A percentile compares a stretch with the other conserved stretches of the same genome.
phyloP scores from a whole-genome alignment of 2,113 vertebrate genomes.

The Chaetodon auriga region DNA sequence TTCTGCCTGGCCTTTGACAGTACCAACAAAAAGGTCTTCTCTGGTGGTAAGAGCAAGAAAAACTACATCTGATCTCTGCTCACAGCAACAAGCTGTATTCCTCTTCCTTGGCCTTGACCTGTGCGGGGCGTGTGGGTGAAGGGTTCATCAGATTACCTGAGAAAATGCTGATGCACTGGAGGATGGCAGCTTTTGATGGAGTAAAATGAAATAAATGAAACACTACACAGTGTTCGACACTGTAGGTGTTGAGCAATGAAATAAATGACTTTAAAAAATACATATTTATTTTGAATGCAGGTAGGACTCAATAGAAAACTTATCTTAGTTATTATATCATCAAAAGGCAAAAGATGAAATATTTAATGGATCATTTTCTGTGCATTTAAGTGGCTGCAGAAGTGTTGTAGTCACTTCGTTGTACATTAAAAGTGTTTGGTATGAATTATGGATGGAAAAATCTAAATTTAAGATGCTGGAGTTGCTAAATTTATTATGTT shows the following conservation, averaged over 20 bases:
- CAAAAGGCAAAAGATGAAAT: not conserved
- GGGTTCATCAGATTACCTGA: not conserved
- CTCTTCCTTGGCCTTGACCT: not conserved
- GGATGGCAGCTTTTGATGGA: too few species aligned
- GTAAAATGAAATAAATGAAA: not conserved
- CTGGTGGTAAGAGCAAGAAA: slow-evolving; percentile 89
- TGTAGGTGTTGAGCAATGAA: too few species aligned
- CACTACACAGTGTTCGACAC: too few species aligned
- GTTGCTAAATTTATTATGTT: not conserved
- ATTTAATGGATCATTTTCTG: not conserved
- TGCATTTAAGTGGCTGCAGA: not conserved
- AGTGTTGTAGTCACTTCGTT: not conserved
- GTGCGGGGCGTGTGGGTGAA: not conserved
- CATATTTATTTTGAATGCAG: not conserved
- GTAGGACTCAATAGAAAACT: not conserved
- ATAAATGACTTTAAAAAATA: not conserved
- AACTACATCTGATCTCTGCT: not conserved
- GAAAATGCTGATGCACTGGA: not conserved
- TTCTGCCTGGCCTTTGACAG: slow-evolving; percentile 99
- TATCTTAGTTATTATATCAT: not conserved
- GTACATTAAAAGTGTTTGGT: not conserved
- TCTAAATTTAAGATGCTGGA: not conserved
- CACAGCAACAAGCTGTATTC: not conserved
- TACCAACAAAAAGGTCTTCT: slow-evolving; percentile 95
- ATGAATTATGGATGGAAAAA: not conserved